Conservation (phyloP, 2,888 invertebrate genomes). For the Odontocolon sp. region DNA sequence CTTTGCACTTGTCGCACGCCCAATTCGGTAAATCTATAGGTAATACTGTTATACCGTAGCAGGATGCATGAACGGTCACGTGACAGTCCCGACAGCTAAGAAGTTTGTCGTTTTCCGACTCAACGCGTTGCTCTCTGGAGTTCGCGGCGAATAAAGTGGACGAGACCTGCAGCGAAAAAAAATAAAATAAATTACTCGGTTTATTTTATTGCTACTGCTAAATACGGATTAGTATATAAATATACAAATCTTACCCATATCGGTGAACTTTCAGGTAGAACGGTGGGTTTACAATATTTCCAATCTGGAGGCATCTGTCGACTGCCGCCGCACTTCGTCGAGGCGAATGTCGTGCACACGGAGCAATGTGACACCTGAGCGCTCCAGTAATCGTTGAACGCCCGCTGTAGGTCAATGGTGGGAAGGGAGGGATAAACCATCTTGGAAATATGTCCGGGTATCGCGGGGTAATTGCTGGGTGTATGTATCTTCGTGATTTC, state of each 20-base stretch:
- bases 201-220: too few relatives aligned
- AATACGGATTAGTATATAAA: conserved; percentile 8
- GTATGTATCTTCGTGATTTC: conserved; percentile 21
- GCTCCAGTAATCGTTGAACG: conserved; percentile 82
- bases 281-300: conserved; percentile 76
- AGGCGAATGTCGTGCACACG: conserved; percentile 83
- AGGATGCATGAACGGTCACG: conserved; percentile 84
- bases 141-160: conserved; percentile 77
- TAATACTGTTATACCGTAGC: conserved; percentile 79
- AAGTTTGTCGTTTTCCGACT: conserved; percentile 79
- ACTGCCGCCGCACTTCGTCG: conserved; percentile 69
- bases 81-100: conserved; percentile 83
- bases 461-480: conserved; percentile 50
- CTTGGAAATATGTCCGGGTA: conserved; percentile 76
- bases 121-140: conserved; percentile 76
- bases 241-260: conserved; percentile 74
- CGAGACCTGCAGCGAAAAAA: conserved; percentile 69
- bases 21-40: conserved; percentile 77
- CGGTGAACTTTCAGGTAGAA: conserved; percentile 77
- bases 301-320: conserved; percentile 77
- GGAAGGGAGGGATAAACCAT: conserved; percentile 80
- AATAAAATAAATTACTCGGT: too few relatives aligned
- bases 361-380: conserved; percentile 83
- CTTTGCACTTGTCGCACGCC: conserved; percentile 80
- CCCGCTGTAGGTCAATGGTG: conserved; percentile 80